Base-by-base conservation (phyloP, 23 tunicate species). In the Trididemnum miniatum region DNA sequence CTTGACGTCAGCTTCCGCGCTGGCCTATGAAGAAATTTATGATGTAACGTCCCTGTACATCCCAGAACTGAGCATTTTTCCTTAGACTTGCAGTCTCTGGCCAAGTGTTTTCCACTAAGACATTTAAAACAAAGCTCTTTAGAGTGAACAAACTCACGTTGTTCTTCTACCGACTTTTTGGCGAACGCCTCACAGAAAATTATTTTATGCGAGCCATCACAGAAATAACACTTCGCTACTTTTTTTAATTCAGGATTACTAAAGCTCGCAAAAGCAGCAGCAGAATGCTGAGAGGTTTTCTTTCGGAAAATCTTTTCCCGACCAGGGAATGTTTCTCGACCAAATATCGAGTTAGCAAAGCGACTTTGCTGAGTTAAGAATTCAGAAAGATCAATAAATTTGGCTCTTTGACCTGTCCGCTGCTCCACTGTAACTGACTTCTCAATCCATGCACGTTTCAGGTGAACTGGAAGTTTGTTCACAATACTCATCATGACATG, bases 311-410 rank as follows among this genome's bases (percentile, higher is more conserved):
- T 3, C 22, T 35, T 20, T 5, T 3, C 26, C 12, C 44, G 44
- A 71, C 37, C 3, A 7, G 76, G 76, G 37, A 33, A 35, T 3
- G 23, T 30, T 35, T 34, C 76, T 26, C 76, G 39, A 2, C 76
- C 76, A 71, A 71, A 71, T 7, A 71, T 71, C 38, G 76, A 71
- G 26, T 71, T 71, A 5, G 76, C 76, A 5, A 71, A 15, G 5
- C 20, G 18, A 31, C 76, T 71, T n/a, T 71, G 15, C 12, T 33
- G 37, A 7, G 44, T 15, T 12, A 71, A 2, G 23, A 71, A 71
- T 12, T 27, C 36, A 18, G 76, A 71, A 4, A 71, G 30, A 31
- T 71, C 76, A n/a, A n/a, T 26, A 35, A 71, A 71, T n/a, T 31
- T 29, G 7, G 76, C 76, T 15, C 76, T 20, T 12, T 23, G 27